Evolutionary conservation across 2,113 vertebrate genomes (phyloP).

Genomic region (Podarcis muralis): DNA sequence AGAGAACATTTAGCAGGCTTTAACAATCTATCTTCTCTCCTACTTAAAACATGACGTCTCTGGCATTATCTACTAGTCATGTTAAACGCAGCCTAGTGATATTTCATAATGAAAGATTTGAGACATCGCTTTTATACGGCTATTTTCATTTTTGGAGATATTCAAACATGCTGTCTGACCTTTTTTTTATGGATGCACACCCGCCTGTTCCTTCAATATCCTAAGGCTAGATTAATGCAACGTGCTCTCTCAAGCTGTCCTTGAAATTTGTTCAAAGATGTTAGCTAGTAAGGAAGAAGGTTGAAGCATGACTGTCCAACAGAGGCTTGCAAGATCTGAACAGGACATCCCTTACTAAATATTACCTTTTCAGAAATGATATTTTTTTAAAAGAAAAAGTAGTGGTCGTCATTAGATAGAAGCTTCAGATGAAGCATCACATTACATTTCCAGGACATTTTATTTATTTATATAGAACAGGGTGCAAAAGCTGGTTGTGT

Average conservation of each 20-base stretch:
- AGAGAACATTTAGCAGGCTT: neutral
- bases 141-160: slow-evolving; percentile 57
- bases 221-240: slow-evolving; percentile 42
- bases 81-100: neutral
- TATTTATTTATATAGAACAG: no score
- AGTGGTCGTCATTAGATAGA: neutral
- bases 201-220: neutral
- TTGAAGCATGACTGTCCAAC: neutral
- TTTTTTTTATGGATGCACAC: slow-evolving; percentile 34
- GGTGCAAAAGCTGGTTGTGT: no score
- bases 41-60: neutral
- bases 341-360: slow-evolving; percentile 29
- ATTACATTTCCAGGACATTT: no score
- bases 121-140: slow-evolving; percentile 29
- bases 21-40: neutral
- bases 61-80: neutral
- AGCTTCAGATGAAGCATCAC: no score
- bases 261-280: slow-evolving; percentile 56
- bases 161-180: slow-evolving; percentile 31
- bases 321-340: slow-evolving; percentile 25
- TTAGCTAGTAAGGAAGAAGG: slow-evolving; percentile 32
- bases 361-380: neutral
- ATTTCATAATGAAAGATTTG: slow-evolving; percentile 33
- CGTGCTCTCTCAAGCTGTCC: slow-evolving; percentile 32
- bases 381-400: neutral